A percentile compares a stretch with the other conserved stretches of the same genome.
These are phyloP conservation scores for Daphoenositta chrysoptera DNA, from an alignment of 2,113 vertebrate genomes.

Conservation along the genomic window DNA sequence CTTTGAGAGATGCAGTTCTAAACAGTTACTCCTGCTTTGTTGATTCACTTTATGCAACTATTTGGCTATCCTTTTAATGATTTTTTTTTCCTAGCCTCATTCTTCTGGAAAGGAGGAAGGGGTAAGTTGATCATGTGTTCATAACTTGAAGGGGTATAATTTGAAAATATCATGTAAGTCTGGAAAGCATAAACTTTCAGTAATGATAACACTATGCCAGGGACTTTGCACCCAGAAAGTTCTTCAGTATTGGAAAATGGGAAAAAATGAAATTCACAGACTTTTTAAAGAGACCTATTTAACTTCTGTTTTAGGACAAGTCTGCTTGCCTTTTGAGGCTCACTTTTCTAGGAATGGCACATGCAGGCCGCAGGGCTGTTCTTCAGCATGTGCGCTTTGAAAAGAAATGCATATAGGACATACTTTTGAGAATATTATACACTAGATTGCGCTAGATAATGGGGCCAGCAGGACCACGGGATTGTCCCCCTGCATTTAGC, in stretches of 20 bases:
- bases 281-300: neutral
- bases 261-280: fast-evolving
- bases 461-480: neutral
- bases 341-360: neutral
- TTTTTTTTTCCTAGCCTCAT: neutral
- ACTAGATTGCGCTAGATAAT: neutral
- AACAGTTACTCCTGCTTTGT: neutral
- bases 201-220: neutral
- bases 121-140: fast-evolving
- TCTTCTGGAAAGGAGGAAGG: neutral
- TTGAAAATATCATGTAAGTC: neutral
- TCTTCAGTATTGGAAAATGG: neutral
- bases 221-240: too few species aligned
- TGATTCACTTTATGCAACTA: neutral
- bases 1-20: neutral
- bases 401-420: neutral
- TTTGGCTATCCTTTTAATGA: neutral
- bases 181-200: neutral
- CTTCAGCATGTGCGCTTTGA: neutral
- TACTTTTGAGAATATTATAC: neutral
- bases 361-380: neutral
- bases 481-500: fast-evolving
- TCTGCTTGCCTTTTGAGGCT: neutral
- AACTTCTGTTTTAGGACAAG: neutral
- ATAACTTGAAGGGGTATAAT: neutral